phyloP scores from a whole-genome alignment of 2,113 vertebrate species.

The Coptodon bakossiorum region DNA sequence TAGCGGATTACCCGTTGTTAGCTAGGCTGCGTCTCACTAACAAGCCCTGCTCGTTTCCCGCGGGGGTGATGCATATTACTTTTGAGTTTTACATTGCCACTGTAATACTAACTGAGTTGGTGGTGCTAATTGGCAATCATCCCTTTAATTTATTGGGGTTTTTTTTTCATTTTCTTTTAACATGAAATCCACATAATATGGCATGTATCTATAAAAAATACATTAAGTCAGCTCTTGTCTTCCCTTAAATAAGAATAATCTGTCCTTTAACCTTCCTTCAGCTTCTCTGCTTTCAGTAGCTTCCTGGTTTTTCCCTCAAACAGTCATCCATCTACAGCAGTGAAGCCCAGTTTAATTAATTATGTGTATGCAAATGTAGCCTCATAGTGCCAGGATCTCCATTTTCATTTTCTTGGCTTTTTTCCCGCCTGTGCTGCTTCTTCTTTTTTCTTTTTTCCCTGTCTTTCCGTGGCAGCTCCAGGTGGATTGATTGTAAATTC shows the following conservation, averaged over 20 bases:
- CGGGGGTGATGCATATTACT: not conserved
- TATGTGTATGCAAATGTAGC: conserved; percentile 52
- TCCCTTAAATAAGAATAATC: not conserved
- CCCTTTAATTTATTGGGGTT: fast-evolving
- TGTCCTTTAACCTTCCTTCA: conserved; percentile 14
- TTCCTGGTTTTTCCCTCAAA: conserved; percentile 8
- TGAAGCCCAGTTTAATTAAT: conserved; percentile 48
- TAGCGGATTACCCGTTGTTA: conserved; percentile 22
- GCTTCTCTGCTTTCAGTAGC: conserved; percentile 1
- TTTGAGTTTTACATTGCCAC: not conserved
- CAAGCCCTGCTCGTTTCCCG: not conserved
- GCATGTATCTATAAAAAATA: not conserved
- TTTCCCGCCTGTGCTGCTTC: not conserved
- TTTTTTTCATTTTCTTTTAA: not conserved
- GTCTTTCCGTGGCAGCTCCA: not conserved
- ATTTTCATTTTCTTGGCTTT: conserved; percentile 65
- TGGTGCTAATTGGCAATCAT: not conserved
- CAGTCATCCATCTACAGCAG: conserved; percentile 40
- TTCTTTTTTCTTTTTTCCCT: not conserved
- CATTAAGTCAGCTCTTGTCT: not conserved
- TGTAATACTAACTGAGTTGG: not conserved
- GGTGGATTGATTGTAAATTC: conserved; percentile 64
- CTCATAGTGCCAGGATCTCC: conserved; percentile 52
- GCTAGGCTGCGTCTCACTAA: not conserved
- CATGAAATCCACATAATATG: not conserved